Conservation (phyloP, 2,888 invertebrate species). For the Drosophila leonis region DNA sequence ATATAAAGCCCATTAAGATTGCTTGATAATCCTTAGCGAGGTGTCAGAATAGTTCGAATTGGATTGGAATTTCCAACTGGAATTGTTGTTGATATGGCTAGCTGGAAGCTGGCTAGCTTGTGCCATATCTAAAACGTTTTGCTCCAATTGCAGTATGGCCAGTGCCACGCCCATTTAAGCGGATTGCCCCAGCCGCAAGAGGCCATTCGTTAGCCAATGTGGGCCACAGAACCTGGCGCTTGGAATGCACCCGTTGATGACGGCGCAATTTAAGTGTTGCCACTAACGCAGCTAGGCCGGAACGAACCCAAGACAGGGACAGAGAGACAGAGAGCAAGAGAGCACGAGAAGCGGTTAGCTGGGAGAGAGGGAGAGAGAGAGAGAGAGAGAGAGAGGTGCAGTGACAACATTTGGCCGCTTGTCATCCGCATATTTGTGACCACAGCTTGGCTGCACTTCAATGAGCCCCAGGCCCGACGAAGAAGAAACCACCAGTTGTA, state of each 20-base stretch:
- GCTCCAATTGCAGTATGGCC: constrained; percentile 45
- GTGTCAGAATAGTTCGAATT: background rate
- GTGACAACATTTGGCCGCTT: constrained; percentile 50
- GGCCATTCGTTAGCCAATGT: constrained; percentile 43
- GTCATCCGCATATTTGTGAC: constrained; percentile 65
- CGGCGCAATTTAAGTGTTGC: constrained; percentile 44
- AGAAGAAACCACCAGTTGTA: background rate
- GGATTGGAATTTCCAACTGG: constrained; percentile 3
- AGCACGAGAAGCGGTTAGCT: background rate
- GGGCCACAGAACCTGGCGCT: constrained; percentile 62
- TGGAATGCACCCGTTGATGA: constrained; percentile 59
- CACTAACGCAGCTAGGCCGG: constrained; percentile 47
- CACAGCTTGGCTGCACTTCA: constrained; percentile 65
- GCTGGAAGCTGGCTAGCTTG: constrained; percentile 3
- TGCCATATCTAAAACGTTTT: constrained; percentile 44
- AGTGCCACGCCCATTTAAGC: constrained; percentile 53
- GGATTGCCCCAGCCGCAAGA: constrained; percentile 32
- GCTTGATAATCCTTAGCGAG: background rate
- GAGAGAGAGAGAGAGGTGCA: background rate
- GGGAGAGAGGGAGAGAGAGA: background rate
- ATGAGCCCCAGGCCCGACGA: constrained; percentile 38
- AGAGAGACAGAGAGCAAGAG: background rate
- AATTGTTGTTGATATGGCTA: constrained; percentile 7
- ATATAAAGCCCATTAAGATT: background rate
- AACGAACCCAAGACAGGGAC: constrained; percentile 30